Percentiles rank a stretch among this genome's conserved stretches.
These are phyloP conservation scores for Sebastes trivittatus DNA, from an alignment of 2,797 vertebrate genomes.

Conservation along the genomic window DNA sequence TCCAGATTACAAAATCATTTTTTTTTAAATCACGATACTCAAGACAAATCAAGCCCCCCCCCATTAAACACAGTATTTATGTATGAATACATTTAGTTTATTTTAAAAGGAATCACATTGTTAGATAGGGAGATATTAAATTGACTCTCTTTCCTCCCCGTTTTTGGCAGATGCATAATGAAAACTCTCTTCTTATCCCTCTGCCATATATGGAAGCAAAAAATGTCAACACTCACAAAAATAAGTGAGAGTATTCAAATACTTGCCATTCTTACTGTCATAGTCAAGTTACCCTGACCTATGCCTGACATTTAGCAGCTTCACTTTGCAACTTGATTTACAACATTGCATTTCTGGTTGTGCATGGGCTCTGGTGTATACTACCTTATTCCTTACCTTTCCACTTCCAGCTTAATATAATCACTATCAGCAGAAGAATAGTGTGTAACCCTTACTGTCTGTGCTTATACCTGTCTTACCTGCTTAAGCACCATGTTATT, in stretches of 20 bases:
- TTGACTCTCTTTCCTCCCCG: neutral
- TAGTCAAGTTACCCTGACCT: neutral
- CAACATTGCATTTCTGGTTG: neutral
- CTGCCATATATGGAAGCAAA: neutral
- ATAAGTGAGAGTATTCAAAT: neutral
- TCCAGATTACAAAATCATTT: no score
- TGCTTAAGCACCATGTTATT: constrained; percentile 70
- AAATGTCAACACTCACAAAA: neutral
- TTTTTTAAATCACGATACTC: neutral
- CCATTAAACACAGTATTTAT: no score
- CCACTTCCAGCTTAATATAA: neutral
- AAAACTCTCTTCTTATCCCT: neutral
- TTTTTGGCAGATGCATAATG: neutral
- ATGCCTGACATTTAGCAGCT: neutral
- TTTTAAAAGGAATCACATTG: neutral
- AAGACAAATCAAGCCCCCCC: neutral
- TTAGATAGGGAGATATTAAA: no score
- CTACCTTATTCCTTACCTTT: no score
- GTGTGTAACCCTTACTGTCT: neutral
- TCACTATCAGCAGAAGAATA: neutral
- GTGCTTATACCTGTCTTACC: constrained; percentile 44
- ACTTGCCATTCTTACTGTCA: neutral
- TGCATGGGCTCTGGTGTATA: no score
- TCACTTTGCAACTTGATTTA: neutral
- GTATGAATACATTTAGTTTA: neutral